Evolutionary conservation across 2,888 invertebrate genomes (phyloP).

Genomic region (Ptychoptera contaminata): DNA sequence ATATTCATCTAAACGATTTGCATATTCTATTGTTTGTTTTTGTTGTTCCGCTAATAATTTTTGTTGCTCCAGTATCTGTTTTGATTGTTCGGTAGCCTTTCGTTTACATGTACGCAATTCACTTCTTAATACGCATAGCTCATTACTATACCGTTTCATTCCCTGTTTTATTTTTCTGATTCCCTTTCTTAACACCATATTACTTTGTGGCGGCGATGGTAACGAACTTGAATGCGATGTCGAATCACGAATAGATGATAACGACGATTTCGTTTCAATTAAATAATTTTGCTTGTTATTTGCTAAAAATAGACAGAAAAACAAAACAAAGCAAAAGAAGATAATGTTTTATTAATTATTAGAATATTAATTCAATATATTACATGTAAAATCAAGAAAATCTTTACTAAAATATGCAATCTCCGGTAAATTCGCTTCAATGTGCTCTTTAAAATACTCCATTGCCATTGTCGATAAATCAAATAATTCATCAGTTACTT

Average conservation of each 20-base stretch:
- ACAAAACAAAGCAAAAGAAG: too few species aligned
- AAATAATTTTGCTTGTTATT: conserved; percentile 15
- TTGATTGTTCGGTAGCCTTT: conserved; percentile 71
- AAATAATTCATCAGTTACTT: conserved; percentile 85
- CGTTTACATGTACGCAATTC: conserved; percentile 67
- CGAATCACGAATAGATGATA: conserved; percentile 15
- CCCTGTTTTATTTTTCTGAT: conserved; percentile 79
- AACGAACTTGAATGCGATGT: conserved; percentile 27
- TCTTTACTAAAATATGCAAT: conserved; percentile 77
- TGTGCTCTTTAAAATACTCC: conserved; percentile 92
- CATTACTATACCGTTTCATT: conserved; percentile 62
- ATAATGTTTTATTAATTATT: too few species aligned
- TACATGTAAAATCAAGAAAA: conserved; percentile 50
- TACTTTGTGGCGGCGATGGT: conserved; percentile 60
- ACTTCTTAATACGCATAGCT: conserved; percentile 59
- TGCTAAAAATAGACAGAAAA: conserved; percentile 14
- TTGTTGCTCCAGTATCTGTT: conserved; percentile 64
- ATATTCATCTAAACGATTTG: conserved; percentile 72
- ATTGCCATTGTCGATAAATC: conserved; percentile 94
- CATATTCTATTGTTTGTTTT: conserved; percentile 62
- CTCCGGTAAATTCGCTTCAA: conserved; percentile 78
- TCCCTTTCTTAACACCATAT: conserved; percentile 71
- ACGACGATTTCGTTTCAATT: conserved; percentile 21
- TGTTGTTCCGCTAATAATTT: conserved; percentile 56
- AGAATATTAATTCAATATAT: conserved; percentile 5